phyloP scores from a whole-genome alignment of 2,888 invertebrate genomes.

The Zygaena filipendulae region DNA sequence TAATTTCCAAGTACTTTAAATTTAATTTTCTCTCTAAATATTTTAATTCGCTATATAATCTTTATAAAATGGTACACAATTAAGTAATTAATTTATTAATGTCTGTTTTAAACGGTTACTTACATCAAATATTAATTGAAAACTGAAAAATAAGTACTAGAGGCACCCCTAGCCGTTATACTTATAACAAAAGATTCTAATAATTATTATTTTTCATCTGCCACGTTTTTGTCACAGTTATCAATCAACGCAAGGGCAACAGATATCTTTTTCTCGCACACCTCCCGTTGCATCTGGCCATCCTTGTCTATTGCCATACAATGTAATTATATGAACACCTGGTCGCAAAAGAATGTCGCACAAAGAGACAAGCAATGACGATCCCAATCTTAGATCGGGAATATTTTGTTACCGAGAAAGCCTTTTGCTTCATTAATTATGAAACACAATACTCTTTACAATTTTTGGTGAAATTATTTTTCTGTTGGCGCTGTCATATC shows the following conservation, averaged over 20 bases:
- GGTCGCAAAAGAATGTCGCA: slow-evolving; percentile 68
- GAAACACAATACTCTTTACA: slow-evolving; percentile 62
- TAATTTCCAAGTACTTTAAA: too few species aligned
- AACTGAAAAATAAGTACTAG: too few species aligned
- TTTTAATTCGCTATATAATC: too few species aligned
- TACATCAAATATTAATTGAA: too few species aligned
- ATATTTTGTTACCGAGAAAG: slow-evolving; percentile 66
- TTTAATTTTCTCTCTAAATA: too few species aligned
- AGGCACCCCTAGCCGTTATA: too few species aligned
- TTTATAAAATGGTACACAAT: too few species aligned
- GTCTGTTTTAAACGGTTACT: too few species aligned
- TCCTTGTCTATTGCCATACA: slow-evolving; percentile 41
- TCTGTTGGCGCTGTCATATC: slow-evolving; percentile 54
- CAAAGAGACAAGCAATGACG: slow-evolving; percentile 66
- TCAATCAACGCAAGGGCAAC: slow-evolving; percentile 63
- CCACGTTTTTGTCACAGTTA: slow-evolving; percentile 70
- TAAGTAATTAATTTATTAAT: too few species aligned
- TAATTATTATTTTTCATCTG: slow-evolving; percentile 70
- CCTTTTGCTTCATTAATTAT: slow-evolving; percentile 67
- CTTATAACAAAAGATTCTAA: slow-evolving; percentile 61
- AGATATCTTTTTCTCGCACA: slow-evolving; percentile 25
- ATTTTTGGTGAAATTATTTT: slow-evolving; percentile 59
- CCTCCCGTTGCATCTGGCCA: slow-evolving; percentile 22
- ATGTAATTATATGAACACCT: slow-evolving; percentile 68
- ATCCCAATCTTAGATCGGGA: slow-evolving; percentile 63